Evolutionary conservation across 2,113 vertebrate species (phyloP).

Genomic region (Geococcyx californianus): DNA sequence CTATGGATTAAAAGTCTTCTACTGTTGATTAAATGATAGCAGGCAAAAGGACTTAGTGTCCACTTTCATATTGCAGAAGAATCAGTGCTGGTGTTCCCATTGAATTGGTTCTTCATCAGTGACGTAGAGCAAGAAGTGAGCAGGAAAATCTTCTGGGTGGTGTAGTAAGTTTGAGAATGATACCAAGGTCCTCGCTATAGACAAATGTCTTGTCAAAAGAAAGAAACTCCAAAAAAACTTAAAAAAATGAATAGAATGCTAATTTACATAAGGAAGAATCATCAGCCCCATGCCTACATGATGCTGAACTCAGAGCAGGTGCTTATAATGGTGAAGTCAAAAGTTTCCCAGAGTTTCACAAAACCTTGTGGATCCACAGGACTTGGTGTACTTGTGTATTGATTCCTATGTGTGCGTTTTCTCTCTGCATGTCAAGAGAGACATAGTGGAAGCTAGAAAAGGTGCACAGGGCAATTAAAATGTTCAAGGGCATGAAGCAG

Average conservation of each 20-base stretch:
- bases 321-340: background rate
- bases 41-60: background rate
- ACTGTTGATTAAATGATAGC: background rate
- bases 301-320: background rate
- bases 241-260: background rate
- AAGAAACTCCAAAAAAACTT: background rate
- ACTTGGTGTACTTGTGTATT: background rate
- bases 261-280: background rate
- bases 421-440: background rate
- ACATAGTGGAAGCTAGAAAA: background rate
- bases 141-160: background rate
- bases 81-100: background rate
- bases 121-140: background rate
- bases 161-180: background rate
- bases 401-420: background rate
- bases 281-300: background rate
- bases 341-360: background rate
- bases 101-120: background rate
- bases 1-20: background rate
- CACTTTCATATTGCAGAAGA: background rate
- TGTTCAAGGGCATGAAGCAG: background rate
- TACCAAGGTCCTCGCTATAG: background rate
- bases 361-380: background rate
- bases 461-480: background rate
- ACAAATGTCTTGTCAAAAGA: background rate